A percentile compares a stretch with the other conserved stretches of the same genome.
These are phyloP conservation scores for Thecocarcelia acutangulata DNA, from an alignment of 2,888 invertebrate species.

Conservation along the genomic window DNA sequence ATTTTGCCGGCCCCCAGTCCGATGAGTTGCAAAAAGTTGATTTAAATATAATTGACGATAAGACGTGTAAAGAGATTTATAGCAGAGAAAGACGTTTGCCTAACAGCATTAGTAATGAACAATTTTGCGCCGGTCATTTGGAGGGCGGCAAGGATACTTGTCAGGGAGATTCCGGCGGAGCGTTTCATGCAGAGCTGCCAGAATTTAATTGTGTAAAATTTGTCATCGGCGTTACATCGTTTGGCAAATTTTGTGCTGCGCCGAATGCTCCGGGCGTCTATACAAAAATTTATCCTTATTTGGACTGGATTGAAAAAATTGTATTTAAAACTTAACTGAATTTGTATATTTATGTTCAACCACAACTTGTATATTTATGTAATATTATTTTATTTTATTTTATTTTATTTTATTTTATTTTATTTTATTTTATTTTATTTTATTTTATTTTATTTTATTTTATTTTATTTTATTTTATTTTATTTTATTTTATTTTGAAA, in stretches of 20 bases:
- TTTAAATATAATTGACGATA: slow-evolving; percentile 76
- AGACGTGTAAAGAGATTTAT: slow-evolving; percentile 76
- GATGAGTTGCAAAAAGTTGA: slow-evolving; percentile 80
- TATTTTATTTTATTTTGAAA: no score
- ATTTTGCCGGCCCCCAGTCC: slow-evolving; percentile 77
- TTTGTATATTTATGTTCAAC: not conserved
- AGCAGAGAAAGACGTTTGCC: slow-evolving; percentile 77
- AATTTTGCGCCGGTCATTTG: slow-evolving; percentile 81
- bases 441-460: no score
- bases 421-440: no score
- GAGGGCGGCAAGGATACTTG: slow-evolving; percentile 81
- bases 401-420: no score
- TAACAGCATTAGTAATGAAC: slow-evolving; percentile 79
- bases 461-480: no score
- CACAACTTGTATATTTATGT: no score
- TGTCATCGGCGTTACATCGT: slow-evolving; percentile 80
- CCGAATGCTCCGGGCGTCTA: slow-evolving; percentile 80
- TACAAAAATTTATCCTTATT: slow-evolving; percentile 77
- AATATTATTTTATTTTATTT: no score
- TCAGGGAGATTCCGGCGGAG: slow-evolving; percentile 81
- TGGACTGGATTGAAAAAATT: slow-evolving; percentile 80
- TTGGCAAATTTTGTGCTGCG: slow-evolving; percentile 80
- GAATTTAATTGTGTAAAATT: slow-evolving; percentile 79
- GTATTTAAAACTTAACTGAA: slow-evolving; percentile 72
- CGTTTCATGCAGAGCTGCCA: slow-evolving; percentile 77